Evolutionary conservation across 2,888 invertebrate genomes (phyloP).

Genomic region (Meliscaeva auricollis): DNA sequence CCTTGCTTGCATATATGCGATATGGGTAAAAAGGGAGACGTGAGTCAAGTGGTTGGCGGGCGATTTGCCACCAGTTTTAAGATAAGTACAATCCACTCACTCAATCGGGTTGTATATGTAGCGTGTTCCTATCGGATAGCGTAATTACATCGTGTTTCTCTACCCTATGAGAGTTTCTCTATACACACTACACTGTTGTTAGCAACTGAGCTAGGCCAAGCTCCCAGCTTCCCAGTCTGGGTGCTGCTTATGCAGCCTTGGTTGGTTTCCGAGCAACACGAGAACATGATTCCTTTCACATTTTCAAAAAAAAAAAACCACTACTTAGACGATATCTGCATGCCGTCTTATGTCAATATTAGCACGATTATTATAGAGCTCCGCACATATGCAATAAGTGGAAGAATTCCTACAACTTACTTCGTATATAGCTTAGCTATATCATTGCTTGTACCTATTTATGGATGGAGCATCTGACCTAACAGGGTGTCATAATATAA

Average conservation of each 20-base stretch:
- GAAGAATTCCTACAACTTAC: conserved; percentile 1
- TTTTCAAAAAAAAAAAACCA: conserved; percentile 35
- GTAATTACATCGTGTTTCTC: conserved; percentile 63
- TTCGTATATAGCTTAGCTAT: neutral
- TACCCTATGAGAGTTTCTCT: conserved; percentile 42
- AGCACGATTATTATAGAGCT: conserved; percentile 63
- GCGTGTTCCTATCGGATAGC: conserved; percentile 67
- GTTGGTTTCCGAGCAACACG: conserved; percentile 28
- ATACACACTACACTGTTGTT: neutral
- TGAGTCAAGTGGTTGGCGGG: conserved; percentile 64
- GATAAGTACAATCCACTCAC: conserved; percentile 79
- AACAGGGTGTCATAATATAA: conserved; percentile 20
- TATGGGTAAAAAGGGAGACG: conserved; percentile 33
- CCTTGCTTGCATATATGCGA: neutral
- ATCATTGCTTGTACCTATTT: neutral
- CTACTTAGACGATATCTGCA: conserved; percentile 55
- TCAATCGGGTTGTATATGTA: conserved; percentile 73
- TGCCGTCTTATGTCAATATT: conserved; percentile 71
- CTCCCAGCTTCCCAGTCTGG: conserved; percentile 1
- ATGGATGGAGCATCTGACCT: neutral
- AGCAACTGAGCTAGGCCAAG: neutral
- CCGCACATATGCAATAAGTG: conserved; percentile 18
- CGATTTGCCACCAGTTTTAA: conserved; percentile 76
- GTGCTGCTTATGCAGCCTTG: neutral
- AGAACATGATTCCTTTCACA: conserved; percentile 48